Base-by-base conservation (phyloP, 2,797 vertebrate species). In the Crocidura indochinensis region DNA sequence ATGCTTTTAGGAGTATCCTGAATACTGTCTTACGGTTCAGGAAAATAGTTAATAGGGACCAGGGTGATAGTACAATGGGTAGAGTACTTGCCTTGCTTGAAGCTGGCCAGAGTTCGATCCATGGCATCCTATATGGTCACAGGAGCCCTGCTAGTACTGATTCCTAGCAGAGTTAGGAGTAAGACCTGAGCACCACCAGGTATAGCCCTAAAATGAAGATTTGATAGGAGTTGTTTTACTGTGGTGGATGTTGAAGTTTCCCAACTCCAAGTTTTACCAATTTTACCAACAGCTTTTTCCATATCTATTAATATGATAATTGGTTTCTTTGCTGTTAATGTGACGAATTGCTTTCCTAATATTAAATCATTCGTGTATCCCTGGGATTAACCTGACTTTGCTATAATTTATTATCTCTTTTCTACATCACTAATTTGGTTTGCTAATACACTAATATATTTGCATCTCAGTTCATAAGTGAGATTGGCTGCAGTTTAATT, bases 401-500 rank as follows among this genome's bases (percentile, higher is more conserved):
- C 88, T 44, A 91, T 77, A n/a, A 91, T 69, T 86, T 86, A 68
- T 83, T 86, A 27, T 10, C 56, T 88, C 73, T 93, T 88, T 53
- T 81, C 81, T 62, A 56, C 44, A 77, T 88, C 77, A 49, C 27
- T 83, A 27, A 73, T 78, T 89, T 83, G 19, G 51, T 86, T 91
- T 91, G 77, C 89, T 71, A 71, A 82, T 27, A 27, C 47, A 86
- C 86, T 79, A 78, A 91, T 78, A 85, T 82, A 82, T 91, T 78
- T 88, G 68, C 15, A 24, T 83, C 12, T 19, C 78, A 0, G 38
- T 51, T 86, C 38, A 86, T 73, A 86, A 77, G n/a, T 88, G 73
- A 83, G 76, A 91, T 38, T 27, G 38, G 15, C 67, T 85, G 1
- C 77, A 77, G 91, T 86, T 74, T 69, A 60, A 46, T 72, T 73